A percentile compares a stretch with the other conserved stretches of the same genome.
Conservation (phyloP, 1,140 invertebrate species). For the Lineus longissimus region DNA sequence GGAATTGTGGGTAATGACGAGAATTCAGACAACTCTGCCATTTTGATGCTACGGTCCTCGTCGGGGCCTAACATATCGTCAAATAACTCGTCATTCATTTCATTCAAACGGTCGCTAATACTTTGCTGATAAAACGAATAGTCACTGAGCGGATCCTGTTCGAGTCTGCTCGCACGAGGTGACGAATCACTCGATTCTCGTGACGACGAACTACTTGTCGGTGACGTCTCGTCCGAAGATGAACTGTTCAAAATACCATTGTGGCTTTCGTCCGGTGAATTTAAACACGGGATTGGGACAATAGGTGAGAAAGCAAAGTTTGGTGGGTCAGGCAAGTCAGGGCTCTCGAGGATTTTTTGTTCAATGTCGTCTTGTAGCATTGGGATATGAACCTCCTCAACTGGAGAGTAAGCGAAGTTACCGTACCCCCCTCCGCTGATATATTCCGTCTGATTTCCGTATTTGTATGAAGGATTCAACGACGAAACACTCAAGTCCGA, state of each 20-base stretch:
- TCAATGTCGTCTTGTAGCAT: too few species aligned
- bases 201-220: not conserved
- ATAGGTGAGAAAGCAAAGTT: too few species aligned
- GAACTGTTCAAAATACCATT: not conserved
- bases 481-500: not conserved
- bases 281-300: too few species aligned
- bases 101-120: conserved; percentile 1
- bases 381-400: too few species aligned
- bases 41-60: not conserved
- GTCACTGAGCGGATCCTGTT: not conserved
- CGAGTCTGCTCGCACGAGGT: not conserved
- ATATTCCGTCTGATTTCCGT: conserved; percentile 4
- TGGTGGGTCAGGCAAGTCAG: too few species aligned
- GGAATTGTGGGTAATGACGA: conserved; percentile 1
- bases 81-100: not conserved
- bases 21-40: not conserved
- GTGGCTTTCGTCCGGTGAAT: too few species aligned
- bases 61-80: not conserved
- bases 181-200: not conserved
- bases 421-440: conserved; percentile 1
- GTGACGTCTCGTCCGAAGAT: not conserved
- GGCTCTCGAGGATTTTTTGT: too few species aligned
- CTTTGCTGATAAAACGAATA: not conserved
- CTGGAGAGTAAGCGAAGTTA: not conserved
- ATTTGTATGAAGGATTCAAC: not conserved